phyloP scores from a whole-genome alignment of 1,140 invertebrate genomes.

The Cheumatopsyche charites region DNA sequence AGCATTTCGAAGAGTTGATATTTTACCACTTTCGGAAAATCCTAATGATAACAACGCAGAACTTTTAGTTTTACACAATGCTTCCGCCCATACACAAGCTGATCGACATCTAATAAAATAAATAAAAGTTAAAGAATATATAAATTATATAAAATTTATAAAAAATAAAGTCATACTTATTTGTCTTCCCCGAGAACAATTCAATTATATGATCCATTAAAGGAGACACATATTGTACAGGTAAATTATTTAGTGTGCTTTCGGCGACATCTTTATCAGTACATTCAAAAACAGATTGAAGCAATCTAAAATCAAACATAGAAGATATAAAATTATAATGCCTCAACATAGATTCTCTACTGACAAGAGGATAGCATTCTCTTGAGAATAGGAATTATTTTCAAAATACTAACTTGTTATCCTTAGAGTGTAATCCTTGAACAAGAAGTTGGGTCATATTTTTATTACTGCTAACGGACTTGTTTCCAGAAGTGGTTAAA shows the following conservation, averaged over 20 bases:
- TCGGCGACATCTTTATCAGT: slow-evolving; percentile 52
- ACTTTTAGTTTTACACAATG: slow-evolving; percentile 39
- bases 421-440: slow-evolving; percentile 79
- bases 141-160: slow-evolving; percentile 12
- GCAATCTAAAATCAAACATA: slow-evolving; percentile 51
- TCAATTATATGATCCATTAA: slow-evolving; percentile 54
- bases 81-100: slow-evolving; percentile 43
- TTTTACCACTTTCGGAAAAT: not conserved
- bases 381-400: too few relatives aligned
- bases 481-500: slow-evolving; percentile 22
- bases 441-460: slow-evolving; percentile 77
- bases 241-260: slow-evolving; percentile 52
- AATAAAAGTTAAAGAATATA: not conserved
- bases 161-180: slow-evolving; percentile 53
- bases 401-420: slow-evolving; percentile 61
- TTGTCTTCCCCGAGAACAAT: slow-evolving; percentile 55
- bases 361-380: not conserved
- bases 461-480: slow-evolving; percentile 54
- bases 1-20: slow-evolving; percentile 16
- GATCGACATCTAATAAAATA: slow-evolving; percentile 40
- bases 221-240: slow-evolving; percentile 52
- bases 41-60: slow-evolving; percentile 37
- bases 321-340: not conserved
- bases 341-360: too few relatives aligned
- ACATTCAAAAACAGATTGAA: slow-evolving; percentile 56